Conservation (phyloP, 2,888 invertebrate genomes). For the Altica lythri region DNA sequence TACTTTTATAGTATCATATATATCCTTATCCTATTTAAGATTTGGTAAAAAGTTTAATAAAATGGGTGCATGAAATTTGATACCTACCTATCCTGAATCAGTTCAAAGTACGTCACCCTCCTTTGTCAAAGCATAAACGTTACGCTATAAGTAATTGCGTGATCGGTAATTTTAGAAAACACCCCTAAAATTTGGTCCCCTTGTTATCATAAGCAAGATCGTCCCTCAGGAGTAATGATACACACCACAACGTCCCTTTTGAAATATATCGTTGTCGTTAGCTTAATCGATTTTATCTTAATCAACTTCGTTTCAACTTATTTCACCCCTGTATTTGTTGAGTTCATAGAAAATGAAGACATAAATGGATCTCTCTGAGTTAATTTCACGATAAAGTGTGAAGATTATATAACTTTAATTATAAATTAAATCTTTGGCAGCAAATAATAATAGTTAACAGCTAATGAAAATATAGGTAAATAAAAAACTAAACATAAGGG, state of each 20-base stretch:
- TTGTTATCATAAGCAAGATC: constrained; percentile 36
- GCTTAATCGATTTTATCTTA: constrained; percentile 40
- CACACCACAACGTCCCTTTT: constrained; percentile 39
- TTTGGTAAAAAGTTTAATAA: too few species aligned
- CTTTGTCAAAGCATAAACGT: not conserved
- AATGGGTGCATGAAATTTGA: too few species aligned
- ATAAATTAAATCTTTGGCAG: too few species aligned
- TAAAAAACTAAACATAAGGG: too few species aligned
- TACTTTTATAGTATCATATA: too few species aligned
- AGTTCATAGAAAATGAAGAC: constrained; percentile 19
- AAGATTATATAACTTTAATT: too few species aligned
- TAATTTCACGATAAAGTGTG: too few species aligned
- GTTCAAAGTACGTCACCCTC: not conserved
- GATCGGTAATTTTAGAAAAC: constrained; percentile 20
- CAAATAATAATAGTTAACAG: too few species aligned
- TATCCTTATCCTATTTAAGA: too few species aligned
- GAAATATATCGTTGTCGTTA: constrained; percentile 38
- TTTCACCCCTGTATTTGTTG: constrained; percentile 27
- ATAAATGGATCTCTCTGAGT: constrained; percentile 29
- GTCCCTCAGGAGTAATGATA: constrained; percentile 41
- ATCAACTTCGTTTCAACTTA: constrained; percentile 21
- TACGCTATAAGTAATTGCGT: constrained; percentile 26
- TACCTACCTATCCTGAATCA: not conserved
- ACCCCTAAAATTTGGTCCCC: constrained; percentile 29
- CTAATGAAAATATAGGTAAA: too few species aligned